These are phyloP conservation scores for Alloplasta piceator DNA, from an alignment of 2,888 invertebrate genomes.

Conservation along the genomic window DNA sequence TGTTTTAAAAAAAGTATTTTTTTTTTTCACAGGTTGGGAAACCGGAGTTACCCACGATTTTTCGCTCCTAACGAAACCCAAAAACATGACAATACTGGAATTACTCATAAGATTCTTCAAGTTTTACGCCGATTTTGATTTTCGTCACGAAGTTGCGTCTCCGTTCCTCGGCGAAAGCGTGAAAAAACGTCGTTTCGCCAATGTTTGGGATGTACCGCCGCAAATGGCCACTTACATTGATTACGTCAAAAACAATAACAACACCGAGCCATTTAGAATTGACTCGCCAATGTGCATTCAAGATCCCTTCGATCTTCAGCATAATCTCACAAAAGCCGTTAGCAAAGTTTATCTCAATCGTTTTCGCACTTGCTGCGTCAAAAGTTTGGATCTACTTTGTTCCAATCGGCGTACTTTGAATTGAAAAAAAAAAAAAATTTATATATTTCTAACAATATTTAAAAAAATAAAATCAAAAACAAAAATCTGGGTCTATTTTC, in stretches of 20 bases:
- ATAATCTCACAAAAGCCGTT: conserved; percentile 85
- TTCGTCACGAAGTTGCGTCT: conserved; percentile 80
- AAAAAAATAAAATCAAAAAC: too few relatives aligned
- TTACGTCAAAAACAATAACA: conserved; percentile 61
- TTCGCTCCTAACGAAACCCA: not conserved
- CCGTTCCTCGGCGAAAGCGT: conserved; percentile 83
- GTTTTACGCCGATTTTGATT: conserved; percentile 83
- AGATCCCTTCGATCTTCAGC: conserved; percentile 86
- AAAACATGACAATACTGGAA: conserved; percentile 67
- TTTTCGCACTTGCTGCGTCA: conserved; percentile 53
- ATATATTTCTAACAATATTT: too few relatives aligned
- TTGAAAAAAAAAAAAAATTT: too few relatives aligned
- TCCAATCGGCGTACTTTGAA: too few relatives aligned
- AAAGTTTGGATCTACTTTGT: conserved; percentile 41
- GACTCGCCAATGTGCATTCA: conserved; percentile 85
- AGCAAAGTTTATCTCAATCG: conserved; percentile 55
- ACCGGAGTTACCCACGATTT: conserved; percentile 64
- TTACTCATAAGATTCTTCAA: conserved; percentile 82
- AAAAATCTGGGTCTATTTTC: too few relatives aligned
- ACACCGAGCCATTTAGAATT: conserved; percentile 75
- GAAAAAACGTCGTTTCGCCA: conserved; percentile 80
- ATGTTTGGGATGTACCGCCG: conserved; percentile 75
- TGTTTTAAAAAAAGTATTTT: not conserved
- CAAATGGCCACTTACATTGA: conserved; percentile 82
- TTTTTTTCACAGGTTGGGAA: conserved; percentile 70